These are phyloP conservation scores for Drosophila cognata DNA, from an alignment of 2,888 invertebrate species.

Conservation along the genomic window DNA sequence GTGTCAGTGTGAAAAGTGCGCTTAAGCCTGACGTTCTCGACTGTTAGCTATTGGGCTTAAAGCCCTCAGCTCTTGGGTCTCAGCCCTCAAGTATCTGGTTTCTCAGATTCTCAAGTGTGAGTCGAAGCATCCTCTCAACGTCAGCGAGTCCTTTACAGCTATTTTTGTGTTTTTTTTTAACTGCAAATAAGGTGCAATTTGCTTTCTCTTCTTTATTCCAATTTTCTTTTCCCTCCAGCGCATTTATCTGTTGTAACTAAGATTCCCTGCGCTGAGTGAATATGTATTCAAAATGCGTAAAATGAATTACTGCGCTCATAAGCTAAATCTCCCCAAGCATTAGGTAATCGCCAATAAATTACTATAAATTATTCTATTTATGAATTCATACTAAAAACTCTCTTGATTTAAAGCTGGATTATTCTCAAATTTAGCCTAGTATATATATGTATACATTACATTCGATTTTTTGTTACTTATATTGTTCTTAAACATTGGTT, in stretches of 20 bases:
- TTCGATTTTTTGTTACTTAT: not conserved
- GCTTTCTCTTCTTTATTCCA: not conserved
- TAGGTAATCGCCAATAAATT: not conserved
- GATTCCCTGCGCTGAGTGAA: not conserved
- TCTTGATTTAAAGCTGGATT: not conserved
- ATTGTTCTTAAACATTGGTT: not conserved
- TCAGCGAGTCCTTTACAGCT: conserved; percentile 1
- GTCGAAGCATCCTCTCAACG: conserved; percentile 5
- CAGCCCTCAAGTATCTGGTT: conserved; percentile 5
- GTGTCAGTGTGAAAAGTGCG: conserved; percentile 56
- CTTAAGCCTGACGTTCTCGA: not conserved
- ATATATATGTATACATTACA: not conserved
- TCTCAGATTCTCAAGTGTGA: not conserved
- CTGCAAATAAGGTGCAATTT: not conserved
- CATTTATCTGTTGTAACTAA: not conserved
- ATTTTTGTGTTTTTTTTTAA: not conserved
- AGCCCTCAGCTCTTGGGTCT: not conserved
- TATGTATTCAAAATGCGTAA: not conserved
- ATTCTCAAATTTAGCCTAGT: not conserved
- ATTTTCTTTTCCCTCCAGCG: not conserved
- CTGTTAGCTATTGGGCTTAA: conserved; percentile 1
- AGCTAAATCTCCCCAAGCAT: not conserved
- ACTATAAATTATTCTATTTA: too few species aligned
- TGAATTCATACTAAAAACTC: too few species aligned
- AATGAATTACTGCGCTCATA: not conserved